A percentile compares a stretch with the other conserved stretches of the same genome.
These are phyloP conservation scores for Hoplodrina blanda DNA, from an alignment of 2,888 invertebrate genomes.

Conservation along the genomic window DNA sequence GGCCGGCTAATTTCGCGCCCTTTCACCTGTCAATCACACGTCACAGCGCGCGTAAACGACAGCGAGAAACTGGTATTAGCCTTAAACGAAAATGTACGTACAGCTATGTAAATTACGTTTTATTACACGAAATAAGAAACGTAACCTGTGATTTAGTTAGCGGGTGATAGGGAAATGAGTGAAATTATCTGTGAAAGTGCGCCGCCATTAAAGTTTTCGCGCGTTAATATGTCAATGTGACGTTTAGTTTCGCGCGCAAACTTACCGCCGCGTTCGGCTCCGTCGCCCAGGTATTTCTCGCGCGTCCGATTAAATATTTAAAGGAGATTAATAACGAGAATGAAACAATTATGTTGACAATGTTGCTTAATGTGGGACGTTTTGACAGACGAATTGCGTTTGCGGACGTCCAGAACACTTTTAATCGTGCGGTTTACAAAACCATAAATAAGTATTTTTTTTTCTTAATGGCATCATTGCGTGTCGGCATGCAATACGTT, in stretches of 20 bases:
- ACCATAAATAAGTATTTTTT: constrained; percentile 61
- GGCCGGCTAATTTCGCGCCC: constrained; percentile 86
- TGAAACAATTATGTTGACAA: constrained; percentile 76
- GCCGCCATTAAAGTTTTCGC: constrained; percentile 79
- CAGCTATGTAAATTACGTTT: constrained; percentile 67
- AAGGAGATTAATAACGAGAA: constrained; percentile 76
- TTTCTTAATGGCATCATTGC: constrained; percentile 62
- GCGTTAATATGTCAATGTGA: constrained; percentile 80
- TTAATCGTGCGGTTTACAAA: constrained; percentile 55
- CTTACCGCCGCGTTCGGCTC: constrained; percentile 62
- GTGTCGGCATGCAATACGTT: constrained; percentile 65
- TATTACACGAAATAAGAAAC: constrained; percentile 75
- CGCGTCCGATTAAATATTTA: constrained; percentile 68
- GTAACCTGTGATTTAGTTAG: constrained; percentile 77
- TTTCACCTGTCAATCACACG: constrained; percentile 89
- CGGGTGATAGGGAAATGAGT: constrained; percentile 70
- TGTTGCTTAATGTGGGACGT: constrained; percentile 72
- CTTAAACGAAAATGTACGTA: constrained; percentile 62
- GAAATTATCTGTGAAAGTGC: constrained; percentile 73
- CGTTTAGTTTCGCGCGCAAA: constrained; percentile 74
- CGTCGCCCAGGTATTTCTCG: constrained; percentile 62
- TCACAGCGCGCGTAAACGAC: constrained; percentile 80
- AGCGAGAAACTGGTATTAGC: constrained; percentile 71
- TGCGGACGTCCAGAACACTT: constrained; percentile 53
- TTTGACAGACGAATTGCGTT: constrained; percentile 61